phyloP scores from a whole-genome alignment of 2,888 invertebrate genomes.

The Calliscelio sp. region DNA sequence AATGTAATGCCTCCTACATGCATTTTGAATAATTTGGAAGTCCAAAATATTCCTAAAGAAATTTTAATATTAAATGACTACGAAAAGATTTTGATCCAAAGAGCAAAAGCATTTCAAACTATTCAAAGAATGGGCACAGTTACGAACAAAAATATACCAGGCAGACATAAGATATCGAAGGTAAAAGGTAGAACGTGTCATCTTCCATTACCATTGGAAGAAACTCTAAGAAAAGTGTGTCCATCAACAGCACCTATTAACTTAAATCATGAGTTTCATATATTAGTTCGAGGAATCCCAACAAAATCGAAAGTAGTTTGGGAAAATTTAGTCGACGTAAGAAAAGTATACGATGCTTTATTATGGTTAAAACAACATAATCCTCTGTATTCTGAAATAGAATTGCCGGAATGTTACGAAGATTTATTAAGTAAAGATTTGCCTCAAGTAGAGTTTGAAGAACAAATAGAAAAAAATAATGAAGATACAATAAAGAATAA shows the following conservation, averaged over 20 bases:
- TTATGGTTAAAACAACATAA: too few species aligned
- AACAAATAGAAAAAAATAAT: not conserved
- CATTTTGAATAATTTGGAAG: slow-evolving; percentile 74
- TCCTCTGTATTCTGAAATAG: too few species aligned
- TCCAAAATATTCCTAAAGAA: slow-evolving; percentile 74
- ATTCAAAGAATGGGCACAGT: slow-evolving; percentile 78
- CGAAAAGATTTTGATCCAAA: too few species aligned
- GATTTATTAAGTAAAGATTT: slow-evolving; percentile 56
- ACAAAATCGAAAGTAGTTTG: too few species aligned
- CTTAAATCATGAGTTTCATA: slow-evolving; percentile 78
- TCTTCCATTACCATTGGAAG: too few species aligned
- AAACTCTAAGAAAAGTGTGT: slow-evolving; percentile 80
- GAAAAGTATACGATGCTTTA: too few species aligned
- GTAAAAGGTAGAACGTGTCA: slow-evolving; percentile 79
- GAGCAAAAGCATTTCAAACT: too few species aligned
- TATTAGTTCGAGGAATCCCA: slow-evolving; percentile 79
- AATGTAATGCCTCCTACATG: slow-evolving; percentile 77
- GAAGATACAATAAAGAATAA: not conserved
- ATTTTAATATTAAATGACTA: too few species aligned
- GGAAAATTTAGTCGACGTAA: too few species aligned
- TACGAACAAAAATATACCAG: slow-evolving; percentile 64
- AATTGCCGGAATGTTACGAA: slow-evolving; percentile 67
- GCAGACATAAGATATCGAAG: slow-evolving; percentile 73
- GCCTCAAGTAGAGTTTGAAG: slow-evolving; percentile 9
- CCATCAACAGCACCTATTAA: slow-evolving; percentile 76